phyloP scores from a whole-genome alignment of 2,113 vertebrate species.

The Phalacrocorax brasilianus region DNA sequence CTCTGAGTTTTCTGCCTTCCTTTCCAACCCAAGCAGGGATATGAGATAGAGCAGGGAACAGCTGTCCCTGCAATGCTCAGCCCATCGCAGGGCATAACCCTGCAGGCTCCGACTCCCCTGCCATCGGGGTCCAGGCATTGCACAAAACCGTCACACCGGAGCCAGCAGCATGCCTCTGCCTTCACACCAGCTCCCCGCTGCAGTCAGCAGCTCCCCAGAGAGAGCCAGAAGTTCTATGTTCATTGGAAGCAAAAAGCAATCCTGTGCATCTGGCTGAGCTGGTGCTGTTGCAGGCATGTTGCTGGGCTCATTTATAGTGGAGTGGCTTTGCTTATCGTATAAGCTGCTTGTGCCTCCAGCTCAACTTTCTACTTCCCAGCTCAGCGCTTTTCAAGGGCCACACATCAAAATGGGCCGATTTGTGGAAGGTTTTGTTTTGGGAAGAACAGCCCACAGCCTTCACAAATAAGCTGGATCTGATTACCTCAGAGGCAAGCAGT shows the following conservation, averaged over 20 bases:
- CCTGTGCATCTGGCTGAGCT: neutral
- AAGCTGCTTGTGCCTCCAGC: neutral
- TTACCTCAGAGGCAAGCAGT: slow-evolving; percentile 14
- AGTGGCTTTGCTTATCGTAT: neutral
- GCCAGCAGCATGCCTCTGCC: neutral
- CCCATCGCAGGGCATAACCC: neutral
- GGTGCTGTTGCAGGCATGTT: neutral
- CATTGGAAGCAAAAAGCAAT: neutral
- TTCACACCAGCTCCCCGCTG: neutral
- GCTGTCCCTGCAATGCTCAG: rapidly evolving
- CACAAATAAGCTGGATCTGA: neutral
- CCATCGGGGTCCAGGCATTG: neutral
- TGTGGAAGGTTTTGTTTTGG: neutral
- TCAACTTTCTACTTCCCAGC: neutral
- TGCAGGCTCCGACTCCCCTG: neutral
- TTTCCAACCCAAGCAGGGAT: neutral
- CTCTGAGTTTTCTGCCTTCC: neutral
- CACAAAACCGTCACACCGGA: neutral
- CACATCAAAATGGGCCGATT: neutral
- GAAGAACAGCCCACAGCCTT: neutral
- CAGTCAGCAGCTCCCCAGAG: neutral
- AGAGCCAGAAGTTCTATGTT: rapidly evolving
- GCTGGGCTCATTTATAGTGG: neutral
- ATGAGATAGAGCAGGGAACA: neutral
- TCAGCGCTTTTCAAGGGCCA: neutral